A percentile compares a stretch with the other conserved stretches of the same genome.
These are phyloP conservation scores for Copidosoma floridanum DNA, from an alignment of 1,140 invertebrate species.

Conservation along the genomic window DNA sequence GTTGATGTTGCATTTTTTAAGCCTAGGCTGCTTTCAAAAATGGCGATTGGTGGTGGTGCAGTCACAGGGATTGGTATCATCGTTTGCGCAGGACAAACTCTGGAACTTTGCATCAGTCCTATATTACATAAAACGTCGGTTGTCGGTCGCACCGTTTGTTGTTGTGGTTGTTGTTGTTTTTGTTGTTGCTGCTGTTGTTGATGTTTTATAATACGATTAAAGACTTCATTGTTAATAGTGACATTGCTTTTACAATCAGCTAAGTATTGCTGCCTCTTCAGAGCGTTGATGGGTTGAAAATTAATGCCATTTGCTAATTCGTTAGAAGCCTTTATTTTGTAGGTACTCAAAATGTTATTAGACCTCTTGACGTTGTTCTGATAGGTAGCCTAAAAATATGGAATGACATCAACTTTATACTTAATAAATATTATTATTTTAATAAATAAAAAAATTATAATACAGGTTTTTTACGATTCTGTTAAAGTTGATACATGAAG, in stretches of 20 bases:
- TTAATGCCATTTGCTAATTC: conserved; percentile 41
- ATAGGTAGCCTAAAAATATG: conserved; percentile 28
- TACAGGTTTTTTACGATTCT: too few relatives aligned
- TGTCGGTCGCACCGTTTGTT: conserved; percentile 13
- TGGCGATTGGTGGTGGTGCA: conserved; percentile 40
- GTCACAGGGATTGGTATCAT: conserved; percentile 44
- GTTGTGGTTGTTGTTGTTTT: conserved; percentile 28
- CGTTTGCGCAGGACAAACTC: conserved; percentile 43
- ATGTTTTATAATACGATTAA: conserved; percentile 42
- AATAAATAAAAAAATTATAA: too few relatives aligned
- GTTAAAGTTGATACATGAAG: too few relatives aligned
- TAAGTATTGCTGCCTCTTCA: conserved; percentile 31
- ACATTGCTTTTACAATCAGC: conserved; percentile 26
- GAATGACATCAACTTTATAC: too few relatives aligned
- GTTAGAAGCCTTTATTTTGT: conserved; percentile 42
- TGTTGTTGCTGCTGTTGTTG: conserved; percentile 34
- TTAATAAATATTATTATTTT: too few relatives aligned
- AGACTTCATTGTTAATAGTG: conserved; percentile 33
- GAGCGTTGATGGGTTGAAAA: conserved; percentile 31
- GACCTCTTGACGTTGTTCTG: conserved; percentile 41
- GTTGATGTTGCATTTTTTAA: conserved; percentile 39
- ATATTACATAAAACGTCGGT: conserved; percentile 47
- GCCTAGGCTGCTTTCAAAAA: conserved; percentile 30
- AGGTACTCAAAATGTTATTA: conserved; percentile 34
- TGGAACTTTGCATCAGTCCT: conserved; percentile 37